Evolutionary conservation across 2,797 vertebrate species (phyloP), one percentile per base, ranked within the genome.

Genomic region (Coreius guichenoti): DNA sequence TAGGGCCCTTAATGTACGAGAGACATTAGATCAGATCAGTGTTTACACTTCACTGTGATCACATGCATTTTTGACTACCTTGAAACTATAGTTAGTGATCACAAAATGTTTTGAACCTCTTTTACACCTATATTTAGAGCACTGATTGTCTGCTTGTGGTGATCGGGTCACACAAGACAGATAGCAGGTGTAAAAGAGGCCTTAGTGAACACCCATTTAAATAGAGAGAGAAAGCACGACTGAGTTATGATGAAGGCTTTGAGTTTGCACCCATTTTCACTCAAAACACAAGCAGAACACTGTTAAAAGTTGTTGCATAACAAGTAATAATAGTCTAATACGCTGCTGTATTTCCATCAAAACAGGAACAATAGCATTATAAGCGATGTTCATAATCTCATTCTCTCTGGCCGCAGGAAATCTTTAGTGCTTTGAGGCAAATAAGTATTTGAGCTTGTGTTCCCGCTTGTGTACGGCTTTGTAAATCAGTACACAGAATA

Each of bases 331-430:
- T 39, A 51, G 63, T 23, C 8, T 63, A 61, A 80, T 84, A 69
- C 6, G 17, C 82, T 81, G 76, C 69, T 86, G 82, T 43, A 87
- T 89, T 84, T 65, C 69, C 47, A 69, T 81, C 77, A 51, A 61
- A 82, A 76, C 80, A 56, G 45, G 63, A 86, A 85, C 51, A 86
- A 81, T 43, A 65, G 83, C 86, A 83, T 83, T 82, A 85, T 72
- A 69, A 81, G 45, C 49, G 45, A 73, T 84, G 31, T 45, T 84
- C 23, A 13, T 89, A 83, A 88, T 87, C 87, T 82, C 72, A 77
- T 88, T 81, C 81, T 88, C 84, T 80, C 19, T 81, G 84, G 76
- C 54, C 33, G 13, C 17, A 45, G 19, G 49, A 74, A 84, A 75
- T 81, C 45, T 80, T 87, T 58, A 81, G 68, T 21, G 54, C 56